phyloP scores from a whole-genome alignment of 23 tunicate genomes.

The Botrylloides violaceus region DNA sequence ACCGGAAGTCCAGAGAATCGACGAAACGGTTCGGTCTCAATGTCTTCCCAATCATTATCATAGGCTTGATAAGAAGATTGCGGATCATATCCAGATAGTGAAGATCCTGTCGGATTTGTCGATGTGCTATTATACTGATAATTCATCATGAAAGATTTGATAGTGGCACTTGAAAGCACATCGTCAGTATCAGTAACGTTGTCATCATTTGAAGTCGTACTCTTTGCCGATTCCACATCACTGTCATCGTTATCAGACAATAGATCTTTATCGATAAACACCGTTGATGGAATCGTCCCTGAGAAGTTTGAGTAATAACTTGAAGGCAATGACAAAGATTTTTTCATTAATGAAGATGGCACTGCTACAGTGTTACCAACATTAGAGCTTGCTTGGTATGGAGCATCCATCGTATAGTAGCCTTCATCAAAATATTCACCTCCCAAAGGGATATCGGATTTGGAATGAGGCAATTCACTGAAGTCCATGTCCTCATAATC shows the following conservation, averaged over 20 bases:
- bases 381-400: too few species aligned
- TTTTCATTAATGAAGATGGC: background rate
- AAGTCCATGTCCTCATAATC: background rate
- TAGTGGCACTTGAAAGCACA: too few species aligned
- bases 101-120: background rate
- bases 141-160: background rate
- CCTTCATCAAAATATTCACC: too few species aligned
- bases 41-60: conserved; percentile 24
- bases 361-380: background rate
- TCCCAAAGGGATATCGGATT: too few species aligned
- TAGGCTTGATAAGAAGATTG: conserved; percentile 1
- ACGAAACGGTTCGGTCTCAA: background rate
- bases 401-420: too few species aligned
- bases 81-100: background rate
- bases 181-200: background rate
- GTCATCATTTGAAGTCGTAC: background rate
- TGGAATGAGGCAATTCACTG: background rate
- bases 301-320: background rate
- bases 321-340: background rate
- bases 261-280: conserved; percentile 26
- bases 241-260: conserved; percentile 18
- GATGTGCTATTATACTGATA: background rate
- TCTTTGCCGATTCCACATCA: conserved; percentile 4
- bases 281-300: conserved; percentile 28
- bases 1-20: conserved; percentile 2